These are phyloP conservation scores for Catostylus mosaicus DNA, from an alignment of 30 jellyfish, hydroid and myxozoan species.

Conservation along the genomic window DNA sequence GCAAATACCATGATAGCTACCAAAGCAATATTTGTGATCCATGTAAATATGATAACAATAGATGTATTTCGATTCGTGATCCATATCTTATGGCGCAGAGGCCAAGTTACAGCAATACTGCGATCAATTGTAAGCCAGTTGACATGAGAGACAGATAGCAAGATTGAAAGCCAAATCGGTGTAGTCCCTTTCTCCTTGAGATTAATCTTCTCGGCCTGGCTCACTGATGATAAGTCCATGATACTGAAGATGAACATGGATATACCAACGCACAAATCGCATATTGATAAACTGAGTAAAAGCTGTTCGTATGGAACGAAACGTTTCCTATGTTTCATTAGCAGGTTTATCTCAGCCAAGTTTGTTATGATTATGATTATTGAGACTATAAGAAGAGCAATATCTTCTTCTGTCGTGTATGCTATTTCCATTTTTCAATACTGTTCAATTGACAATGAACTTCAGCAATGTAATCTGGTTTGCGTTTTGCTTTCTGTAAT, in stretches of 20 bases:
- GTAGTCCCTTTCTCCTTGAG: not conserved
- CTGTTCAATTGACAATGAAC: not conserved
- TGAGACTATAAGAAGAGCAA: not conserved
- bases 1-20: not conserved
- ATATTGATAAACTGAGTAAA: constrained; percentile 41
- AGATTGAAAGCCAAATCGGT: constrained; percentile 32
- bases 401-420: constrained; percentile 16
- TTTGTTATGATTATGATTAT: constrained; percentile 16
- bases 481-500: too few species aligned
- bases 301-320: constrained; percentile 33
- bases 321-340: not conserved
- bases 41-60: not conserved
- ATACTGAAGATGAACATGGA: not conserved
- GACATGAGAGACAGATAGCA: constrained; percentile 19
- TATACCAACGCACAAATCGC: constrained; percentile 48
- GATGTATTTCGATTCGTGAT: constrained; percentile 9
- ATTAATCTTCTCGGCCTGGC: not conserved
- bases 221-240: not conserved
- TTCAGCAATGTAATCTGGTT: too few species aligned
- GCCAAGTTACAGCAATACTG: constrained; percentile 16
- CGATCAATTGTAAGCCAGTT: constrained; percentile 35
- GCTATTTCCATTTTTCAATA: not conserved
- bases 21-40: not conserved
- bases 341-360: constrained; percentile 9
- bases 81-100: constrained; percentile 30